Base-by-base conservation (phyloP, 2,113 vertebrate genomes). In the Euleptes europaea region DNA sequence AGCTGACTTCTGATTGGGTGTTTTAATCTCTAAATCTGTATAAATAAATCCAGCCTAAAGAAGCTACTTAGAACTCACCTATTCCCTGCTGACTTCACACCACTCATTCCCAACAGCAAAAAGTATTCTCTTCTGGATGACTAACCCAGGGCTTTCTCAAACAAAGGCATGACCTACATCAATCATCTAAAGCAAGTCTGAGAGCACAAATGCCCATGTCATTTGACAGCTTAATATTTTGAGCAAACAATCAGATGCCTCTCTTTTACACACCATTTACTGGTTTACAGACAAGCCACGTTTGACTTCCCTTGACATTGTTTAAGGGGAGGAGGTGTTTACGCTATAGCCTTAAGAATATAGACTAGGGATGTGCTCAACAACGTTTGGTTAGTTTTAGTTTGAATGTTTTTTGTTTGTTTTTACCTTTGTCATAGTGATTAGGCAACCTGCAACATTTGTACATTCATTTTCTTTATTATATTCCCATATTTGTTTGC, bases 201-300 rank as follows among this genome's bases (percentile, higher is more conserved):
- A 82, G 77, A 87, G 82, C 70, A 85, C 63, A 80, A 47, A 82
- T 88, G 47, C 4, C 38, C 71, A 40, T 92, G 79, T 89, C 31
- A 3, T 89, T 88, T 83, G 31, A 85, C n/a, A 73, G 83, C 51
- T 83, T 86, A 84, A 73, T 77, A 83, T 19, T 72, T 17, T 51
- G 40, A 91, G 35, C 38, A 51, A 84, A 91, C 57, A 88, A 86
- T 40, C 1, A 82, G 31, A 72, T 79, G 67, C 82, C 80, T 40
- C 49, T 26, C 65, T 65, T 78, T 76, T 42, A 71, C 51, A 67
- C 47, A 49, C 35, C 38, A 38, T 33, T 70, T 75, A 51, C 42
- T 26, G 11, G 49, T 26, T 44, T 35, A 26, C 33, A 66, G 40
- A 69, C 31, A 9, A 89, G 84, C 40, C 12, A 3, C 57, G 60